These are phyloP conservation scores for Anarsia innoxiella DNA, from an alignment of 2,888 invertebrate species.

Conservation along the genomic window DNA sequence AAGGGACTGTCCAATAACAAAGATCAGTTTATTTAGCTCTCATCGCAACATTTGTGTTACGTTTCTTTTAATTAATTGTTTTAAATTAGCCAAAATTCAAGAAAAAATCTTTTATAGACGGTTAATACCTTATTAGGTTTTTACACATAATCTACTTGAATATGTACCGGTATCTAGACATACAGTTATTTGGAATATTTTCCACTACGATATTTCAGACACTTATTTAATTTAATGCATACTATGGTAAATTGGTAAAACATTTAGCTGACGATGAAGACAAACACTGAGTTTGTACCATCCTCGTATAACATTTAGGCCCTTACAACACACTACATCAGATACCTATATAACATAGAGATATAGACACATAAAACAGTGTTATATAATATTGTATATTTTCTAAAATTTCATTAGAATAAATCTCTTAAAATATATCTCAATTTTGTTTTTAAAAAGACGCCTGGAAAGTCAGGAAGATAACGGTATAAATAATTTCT, in stretches of 20 bases:
- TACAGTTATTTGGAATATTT: constrained; percentile 34
- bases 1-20: no score
- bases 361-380: constrained; percentile 65
- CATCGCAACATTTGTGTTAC: no score
- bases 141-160: constrained; percentile 47
- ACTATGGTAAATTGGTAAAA: constrained; percentile 47
- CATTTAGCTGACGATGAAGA: constrained; percentile 47
- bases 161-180: constrained; percentile 23
- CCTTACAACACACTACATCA: constrained; percentile 38
- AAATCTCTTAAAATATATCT: constrained; percentile 74
- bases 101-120: constrained; percentile 64
- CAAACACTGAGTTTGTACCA: constrained; percentile 42
- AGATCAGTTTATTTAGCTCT: no score
- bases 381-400: constrained; percentile 44
- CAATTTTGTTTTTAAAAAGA: constrained; percentile 50
- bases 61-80: constrained; percentile 51
- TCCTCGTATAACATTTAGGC: constrained; percentile 20
- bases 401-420: constrained; percentile 63
- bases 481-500: no score
- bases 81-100: constrained; percentile 55
- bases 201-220: constrained; percentile 31
- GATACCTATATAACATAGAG: constrained; percentile 56
- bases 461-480: constrained; percentile 38
- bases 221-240: no score
- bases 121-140: constrained; percentile 73